phyloP scores from a whole-genome alignment of 2,797 vertebrate genomes.

The Hirundo rustica region DNA sequence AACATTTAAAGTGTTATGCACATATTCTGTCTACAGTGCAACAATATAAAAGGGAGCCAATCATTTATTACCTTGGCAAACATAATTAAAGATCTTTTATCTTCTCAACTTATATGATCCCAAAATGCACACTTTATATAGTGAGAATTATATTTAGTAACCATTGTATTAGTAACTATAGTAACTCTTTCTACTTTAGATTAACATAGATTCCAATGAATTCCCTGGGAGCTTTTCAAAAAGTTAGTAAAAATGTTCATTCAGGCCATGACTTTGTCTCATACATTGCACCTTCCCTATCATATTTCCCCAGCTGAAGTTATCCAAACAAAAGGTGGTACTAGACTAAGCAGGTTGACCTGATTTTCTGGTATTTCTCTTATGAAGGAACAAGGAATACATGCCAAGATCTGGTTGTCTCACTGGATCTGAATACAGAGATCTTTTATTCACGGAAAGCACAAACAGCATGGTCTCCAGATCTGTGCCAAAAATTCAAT shows the following conservation, averaged over 20 bases:
- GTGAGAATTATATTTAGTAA: slow-evolving; percentile 52
- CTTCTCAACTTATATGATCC: slow-evolving; percentile 43
- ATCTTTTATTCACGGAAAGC: not conserved
- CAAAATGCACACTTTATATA: slow-evolving; percentile 16
- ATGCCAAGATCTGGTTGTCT: not conserved
- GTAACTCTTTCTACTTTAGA: slow-evolving; percentile 49
- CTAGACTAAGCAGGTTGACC: not conserved
- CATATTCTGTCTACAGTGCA: not conserved
- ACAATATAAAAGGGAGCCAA: slow-evolving; percentile 25
- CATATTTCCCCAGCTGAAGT: not conserved
- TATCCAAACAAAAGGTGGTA: not conserved
- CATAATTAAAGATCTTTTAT: slow-evolving; percentile 65
- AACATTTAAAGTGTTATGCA: slow-evolving; percentile 30
- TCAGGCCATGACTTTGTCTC: not conserved
- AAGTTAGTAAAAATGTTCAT: not conserved
- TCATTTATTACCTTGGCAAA: slow-evolving; percentile 42
- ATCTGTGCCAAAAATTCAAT: not conserved
- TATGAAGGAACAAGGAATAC: not conserved
- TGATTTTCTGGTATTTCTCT: not conserved
- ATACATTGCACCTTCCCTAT: not conserved
- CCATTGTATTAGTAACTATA: slow-evolving; percentile 62
- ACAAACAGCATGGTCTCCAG: not conserved
- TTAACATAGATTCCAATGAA: slow-evolving; percentile 37
- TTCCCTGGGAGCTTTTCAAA: slow-evolving; percentile 26
- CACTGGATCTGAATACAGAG: not conserved